A percentile compares a stretch with the other conserved stretches of the same genome.
phyloP scores from a whole-genome alignment of 1,140 invertebrate species.

The Panagrolaimus sp. region DNA sequence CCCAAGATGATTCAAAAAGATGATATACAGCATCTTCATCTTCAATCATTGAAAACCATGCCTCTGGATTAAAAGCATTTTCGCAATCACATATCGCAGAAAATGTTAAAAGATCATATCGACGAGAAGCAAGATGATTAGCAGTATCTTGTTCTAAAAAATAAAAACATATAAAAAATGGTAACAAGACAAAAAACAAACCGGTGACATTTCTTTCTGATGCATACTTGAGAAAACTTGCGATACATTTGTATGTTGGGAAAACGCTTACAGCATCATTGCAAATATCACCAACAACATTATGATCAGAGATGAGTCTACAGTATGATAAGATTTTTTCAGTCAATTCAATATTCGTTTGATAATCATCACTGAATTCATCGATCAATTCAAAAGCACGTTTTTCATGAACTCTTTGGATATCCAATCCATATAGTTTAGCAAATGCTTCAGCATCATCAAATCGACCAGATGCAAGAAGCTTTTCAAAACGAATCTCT shows the following conservation, averaged over 20 bases:
- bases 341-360: neutral
- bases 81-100: too few relatives aligned
- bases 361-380: neutral
- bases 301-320: neutral
- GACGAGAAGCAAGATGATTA: too few relatives aligned
- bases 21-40: too few relatives aligned
- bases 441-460: constrained; percentile 15
- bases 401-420: constrained; percentile 2
- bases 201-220: neutral
- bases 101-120: too few relatives aligned
- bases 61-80: too few relatives aligned
- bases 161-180: too few relatives aligned
- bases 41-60: too few relatives aligned
- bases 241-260: neutral
- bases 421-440: neutral
- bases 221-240: constrained; percentile 3
- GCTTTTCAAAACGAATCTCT: constrained; percentile 15
- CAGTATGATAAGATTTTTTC: neutral
- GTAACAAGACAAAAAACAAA: neutral
- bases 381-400: neutral
- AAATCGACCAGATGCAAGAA: constrained; percentile 1
- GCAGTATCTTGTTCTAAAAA: too few relatives aligned
- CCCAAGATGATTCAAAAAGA: too few relatives aligned
- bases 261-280: constrained; percentile 2
- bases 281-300: constrained; percentile 13